phyloP scores from a whole-genome alignment of 2,888 invertebrate species.

The Maniola hyperantus region DNA sequence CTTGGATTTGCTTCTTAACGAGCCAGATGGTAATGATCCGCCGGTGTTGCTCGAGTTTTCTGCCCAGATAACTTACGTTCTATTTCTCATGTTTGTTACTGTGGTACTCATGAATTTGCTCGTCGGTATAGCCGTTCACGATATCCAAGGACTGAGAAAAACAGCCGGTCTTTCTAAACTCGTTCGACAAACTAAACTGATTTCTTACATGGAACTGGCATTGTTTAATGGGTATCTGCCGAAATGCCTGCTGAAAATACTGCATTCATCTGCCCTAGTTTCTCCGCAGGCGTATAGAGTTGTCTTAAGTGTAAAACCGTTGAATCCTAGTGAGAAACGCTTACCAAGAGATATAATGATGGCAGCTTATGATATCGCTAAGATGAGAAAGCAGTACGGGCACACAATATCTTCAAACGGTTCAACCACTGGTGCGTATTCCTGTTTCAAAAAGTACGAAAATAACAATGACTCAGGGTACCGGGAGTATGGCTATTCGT shows the following conservation, averaged over 20 bases:
- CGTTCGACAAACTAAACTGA: slow-evolving; percentile 92
- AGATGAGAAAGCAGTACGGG: slow-evolving; percentile 87
- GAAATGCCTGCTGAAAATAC: slow-evolving; percentile 86
- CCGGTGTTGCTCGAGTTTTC: slow-evolving; percentile 90
- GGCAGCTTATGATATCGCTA: slow-evolving; percentile 91
- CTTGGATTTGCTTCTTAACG: slow-evolving; percentile 88
- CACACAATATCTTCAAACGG: slow-evolving; percentile 86
- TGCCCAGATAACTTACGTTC: slow-evolving; percentile 90
- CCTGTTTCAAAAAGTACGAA: slow-evolving; percentile 85
- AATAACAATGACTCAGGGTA: slow-evolving; percentile 82
- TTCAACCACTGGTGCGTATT: slow-evolving; percentile 84
- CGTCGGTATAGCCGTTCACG: slow-evolving; percentile 94
- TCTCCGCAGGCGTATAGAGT: slow-evolving; percentile 92
- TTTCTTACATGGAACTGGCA: slow-evolving; percentile 92
- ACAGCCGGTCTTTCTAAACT: slow-evolving; percentile 92
- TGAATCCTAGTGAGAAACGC: slow-evolving; percentile 92
- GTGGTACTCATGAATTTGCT: slow-evolving; percentile 93
- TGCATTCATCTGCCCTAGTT: slow-evolving; percentile 90
- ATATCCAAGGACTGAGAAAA: slow-evolving; percentile 92
- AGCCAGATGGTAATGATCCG: slow-evolving; percentile 89
- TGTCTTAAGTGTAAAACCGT: slow-evolving; percentile 90
- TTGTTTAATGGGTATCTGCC: slow-evolving; percentile 91
- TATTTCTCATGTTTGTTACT: slow-evolving; percentile 91
- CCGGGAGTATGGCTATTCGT: slow-evolving; percentile 80
- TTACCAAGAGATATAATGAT: slow-evolving; percentile 90